Percentiles rank a stretch among this genome's conserved stretches.
Conservation (phyloP, 2,888 invertebrate species). For the Drosophila lutescens region DNA sequence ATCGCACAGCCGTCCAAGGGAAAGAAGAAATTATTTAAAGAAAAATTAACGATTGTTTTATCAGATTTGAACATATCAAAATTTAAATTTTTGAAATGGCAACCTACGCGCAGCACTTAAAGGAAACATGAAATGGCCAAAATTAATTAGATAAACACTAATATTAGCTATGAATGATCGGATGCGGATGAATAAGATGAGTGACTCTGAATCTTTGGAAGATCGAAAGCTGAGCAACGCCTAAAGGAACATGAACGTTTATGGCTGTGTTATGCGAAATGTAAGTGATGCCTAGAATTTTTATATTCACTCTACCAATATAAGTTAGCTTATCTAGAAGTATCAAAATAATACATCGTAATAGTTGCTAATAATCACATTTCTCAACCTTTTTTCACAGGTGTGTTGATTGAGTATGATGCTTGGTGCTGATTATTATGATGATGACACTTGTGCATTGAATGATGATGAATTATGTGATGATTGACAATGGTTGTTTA, state of each 20-base stretch:
- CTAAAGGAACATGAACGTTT: slow-evolving; percentile 40
- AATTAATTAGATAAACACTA: slow-evolving; percentile 52
- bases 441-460: slow-evolving; percentile 43
- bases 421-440: slow-evolving; percentile 41
- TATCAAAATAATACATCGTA: not conserved
- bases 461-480: slow-evolving; percentile 51
- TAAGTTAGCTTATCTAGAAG: slow-evolving; percentile 14
- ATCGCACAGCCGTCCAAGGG: slow-evolving; percentile 65
- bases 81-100: slow-evolving; percentile 42
- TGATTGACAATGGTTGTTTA: slow-evolving; percentile 50
- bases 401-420: slow-evolving; percentile 39
- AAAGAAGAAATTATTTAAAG: slow-evolving; percentile 3
- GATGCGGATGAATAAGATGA: slow-evolving; percentile 31
- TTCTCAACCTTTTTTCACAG: slow-evolving; percentile 40
- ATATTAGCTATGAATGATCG: slow-evolving; percentile 39
- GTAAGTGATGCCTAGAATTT: slow-evolving; percentile 63
- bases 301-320: slow-evolving; percentile 9
- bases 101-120: slow-evolving; percentile 22
- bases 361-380: slow-evolving; percentile 25
- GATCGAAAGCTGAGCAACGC: slow-evolving; percentile 36
- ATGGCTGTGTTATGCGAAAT: slow-evolving; percentile 66
- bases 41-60: slow-evolving; percentile 4
- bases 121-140: slow-evolving; percentile 39
- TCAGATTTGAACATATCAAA: slow-evolving; percentile 41
- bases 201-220: slow-evolving; percentile 34